Evolutionary conservation across 2,888 invertebrate species (phyloP).

Genomic region (Aphodius granarius): DNA sequence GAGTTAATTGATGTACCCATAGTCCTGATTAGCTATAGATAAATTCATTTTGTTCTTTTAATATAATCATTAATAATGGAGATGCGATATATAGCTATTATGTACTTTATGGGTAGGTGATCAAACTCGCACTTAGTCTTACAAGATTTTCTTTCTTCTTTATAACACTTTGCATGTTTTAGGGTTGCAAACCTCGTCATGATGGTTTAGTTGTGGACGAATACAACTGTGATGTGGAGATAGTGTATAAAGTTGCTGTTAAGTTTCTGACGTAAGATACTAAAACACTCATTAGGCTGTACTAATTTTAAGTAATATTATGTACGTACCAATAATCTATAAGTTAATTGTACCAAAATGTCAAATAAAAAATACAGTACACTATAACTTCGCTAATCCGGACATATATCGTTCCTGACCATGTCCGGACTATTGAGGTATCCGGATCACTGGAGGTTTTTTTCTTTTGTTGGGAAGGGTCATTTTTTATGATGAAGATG

Average conservation of each 20-base stretch:
- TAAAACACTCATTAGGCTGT: neutral
- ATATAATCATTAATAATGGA: too few relatives aligned
- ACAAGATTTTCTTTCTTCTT: neutral
- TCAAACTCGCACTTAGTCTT: neutral
- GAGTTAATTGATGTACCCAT: too few relatives aligned
- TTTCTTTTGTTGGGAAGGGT: too few relatives aligned
- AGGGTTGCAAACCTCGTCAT: neutral
- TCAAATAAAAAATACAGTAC: neutral
- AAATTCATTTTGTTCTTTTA: too few relatives aligned
- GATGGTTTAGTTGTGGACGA: neutral
- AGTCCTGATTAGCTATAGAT: too few relatives aligned
- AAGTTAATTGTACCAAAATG: neutral
- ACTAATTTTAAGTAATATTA: neutral
- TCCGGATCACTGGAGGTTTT: too few relatives aligned
- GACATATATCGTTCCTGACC: too few relatives aligned
- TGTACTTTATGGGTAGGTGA: too few relatives aligned
- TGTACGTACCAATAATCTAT: neutral
- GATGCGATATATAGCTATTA: too few relatives aligned
- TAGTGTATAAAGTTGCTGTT: neutral
- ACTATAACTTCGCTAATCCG: too few relatives aligned
- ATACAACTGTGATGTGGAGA: neutral
- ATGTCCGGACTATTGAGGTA: too few relatives aligned
- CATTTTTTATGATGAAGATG: too few relatives aligned
- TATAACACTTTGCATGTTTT: neutral
- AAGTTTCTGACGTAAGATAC: neutral